Base-by-base conservation (phyloP, 2,888 invertebrate genomes). In the Panorpa germanica region DNA sequence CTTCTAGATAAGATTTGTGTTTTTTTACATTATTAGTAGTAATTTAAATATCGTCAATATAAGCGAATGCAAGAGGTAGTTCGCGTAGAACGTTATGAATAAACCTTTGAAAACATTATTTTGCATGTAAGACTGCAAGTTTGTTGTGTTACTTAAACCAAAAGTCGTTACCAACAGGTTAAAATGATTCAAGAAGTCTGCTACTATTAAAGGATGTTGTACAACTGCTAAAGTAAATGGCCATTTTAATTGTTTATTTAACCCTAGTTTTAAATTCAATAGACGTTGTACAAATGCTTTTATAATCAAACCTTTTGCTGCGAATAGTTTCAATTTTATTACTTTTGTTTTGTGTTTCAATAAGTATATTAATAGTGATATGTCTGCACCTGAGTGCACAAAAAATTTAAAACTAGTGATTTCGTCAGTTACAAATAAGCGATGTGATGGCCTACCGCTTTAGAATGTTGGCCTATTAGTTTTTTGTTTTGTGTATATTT, bases 71-170 rank as follows among this genome's bases (percentile, higher is more conserved):
- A 31, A 45, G 35, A 14, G 38, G 40, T 5, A 40, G 22, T 7
- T 32, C 39, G 13, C 35, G 17, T 10, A 39, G 18, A 4, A 44
- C 36, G 4, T 39, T 34, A 25, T 50, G 38, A 24, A 50, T 44
- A 25, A 45, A 43, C 1, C 46, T 34, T 31, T 47, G 44, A 30
- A 48, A 50, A 1, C 45, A 44, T 20, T 44, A 43, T 3, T 41
- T 43, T 3, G 47, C 46, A 28, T 47, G 47, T 1, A 41, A 31
- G 3, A 50, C n/a, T n/a, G n/a, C n/a, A n/a, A n/a, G n/a, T n/a
- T n/a, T n/a, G n/a, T n/a, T n/a, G n/a, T n/a, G n/a, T n/a, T n/a
- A n/a, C n/a, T n/a, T n/a, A n/a, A n/a, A n/a, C n/a, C n/a, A n/a
- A n/a, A n/a, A n/a, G n/a, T n/a, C n/a, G n/a, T n/a, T n/a, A n/a